A percentile compares a stretch with the other conserved stretches of the same genome.
These are phyloP conservation scores for Eugnorisma glareosa DNA, from an alignment of 2,888 invertebrate genomes.

Conservation along the genomic window DNA sequence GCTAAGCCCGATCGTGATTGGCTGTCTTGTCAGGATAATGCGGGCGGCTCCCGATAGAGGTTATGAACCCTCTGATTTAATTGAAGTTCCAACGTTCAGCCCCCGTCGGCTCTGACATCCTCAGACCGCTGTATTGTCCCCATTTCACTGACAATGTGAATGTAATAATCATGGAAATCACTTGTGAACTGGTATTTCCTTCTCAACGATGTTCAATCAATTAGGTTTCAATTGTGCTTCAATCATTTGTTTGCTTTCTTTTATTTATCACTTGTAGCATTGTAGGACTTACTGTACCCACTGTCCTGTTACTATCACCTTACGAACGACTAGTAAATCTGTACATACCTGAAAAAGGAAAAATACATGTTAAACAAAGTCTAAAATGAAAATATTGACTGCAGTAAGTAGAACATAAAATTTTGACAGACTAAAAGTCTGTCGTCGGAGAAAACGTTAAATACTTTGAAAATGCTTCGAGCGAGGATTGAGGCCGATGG, in stretches of 20 bases:
- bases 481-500: conserved; percentile 62
- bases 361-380: conserved; percentile 21
- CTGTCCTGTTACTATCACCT: conserved; percentile 14
- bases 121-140: conserved; percentile 75
- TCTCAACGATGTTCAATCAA: conserved; percentile 50
- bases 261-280: conserved; percentile 18
- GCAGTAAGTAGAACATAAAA: conserved; percentile 32
- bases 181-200: conserved; percentile 56
- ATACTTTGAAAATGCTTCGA: conserved; percentile 68
- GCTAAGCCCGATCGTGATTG: conserved; percentile 83
- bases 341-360: conserved; percentile 65
- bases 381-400: conserved; percentile 20
- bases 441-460: conserved; percentile 47
- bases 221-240: conserved; percentile 35
- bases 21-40: conserved; percentile 83
- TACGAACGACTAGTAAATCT: conserved; percentile 24
- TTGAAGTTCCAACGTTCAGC: conserved; percentile 83
- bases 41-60: conserved; percentile 83
- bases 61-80: conserved; percentile 88
- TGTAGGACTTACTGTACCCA: conserved; percentile 44
- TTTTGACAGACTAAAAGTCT: conserved; percentile 46
- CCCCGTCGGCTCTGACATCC: conserved; percentile 66
- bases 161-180: conserved; percentile 61
- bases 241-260: conserved; percentile 49
- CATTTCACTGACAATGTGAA: conserved; percentile 70